Base-by-base conservation (phyloP, 2,113 vertebrate genomes). In the Tyrannus savana region DNA sequence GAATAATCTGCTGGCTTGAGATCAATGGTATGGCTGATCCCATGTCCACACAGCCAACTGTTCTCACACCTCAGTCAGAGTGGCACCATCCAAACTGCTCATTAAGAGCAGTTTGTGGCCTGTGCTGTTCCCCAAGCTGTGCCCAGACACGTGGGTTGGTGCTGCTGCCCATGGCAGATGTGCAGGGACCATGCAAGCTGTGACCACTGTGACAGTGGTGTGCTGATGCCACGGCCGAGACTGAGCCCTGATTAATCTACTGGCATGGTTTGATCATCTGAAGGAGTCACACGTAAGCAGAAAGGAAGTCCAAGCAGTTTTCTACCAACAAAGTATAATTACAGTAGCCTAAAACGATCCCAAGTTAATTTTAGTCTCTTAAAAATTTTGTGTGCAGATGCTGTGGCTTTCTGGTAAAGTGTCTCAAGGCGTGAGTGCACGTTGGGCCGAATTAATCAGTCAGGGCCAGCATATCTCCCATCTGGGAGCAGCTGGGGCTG, bases 71-170 rank as follows among this genome's bases (percentile, higher is more conserved):
- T 47, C 77, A 47, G 31, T 16, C 13, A 5, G 66, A 15, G 41
- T 8, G 59, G 46, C 49, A 39, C 23, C 27, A 52, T 10, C 21
- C 77, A 52, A 1, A n/a, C 9, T 35, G 41, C 59, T 44, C 13
- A 0, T 23, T 47, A 24, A 66, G 28, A 56, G 11, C 30, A 39
- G 14, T 10, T 3, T 6, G 53, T 64, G 55, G 8, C 19, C 77
- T 24, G 5, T 14, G 52, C 67, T 68, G 52, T 14, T 30, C 41
- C 44, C 30, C 42, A 28, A 3, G 25, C 49, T 6, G 2, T 0
- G 13, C 18, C 11, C 42, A 49, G 42, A 16, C 7, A 2, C 0
- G 1, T 0, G 0, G 13, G 12, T 2, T 4, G 3, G 63, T 62
- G 74, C 53, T 66, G 77, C 55, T 17, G 44, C 74, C 37, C 37